A percentile compares a stretch with the other conserved stretches of the same genome.
These are phyloP conservation scores for Caerostris extrusa DNA, from an alignment of 1,140 invertebrate species.

Conservation along the genomic window DNA sequence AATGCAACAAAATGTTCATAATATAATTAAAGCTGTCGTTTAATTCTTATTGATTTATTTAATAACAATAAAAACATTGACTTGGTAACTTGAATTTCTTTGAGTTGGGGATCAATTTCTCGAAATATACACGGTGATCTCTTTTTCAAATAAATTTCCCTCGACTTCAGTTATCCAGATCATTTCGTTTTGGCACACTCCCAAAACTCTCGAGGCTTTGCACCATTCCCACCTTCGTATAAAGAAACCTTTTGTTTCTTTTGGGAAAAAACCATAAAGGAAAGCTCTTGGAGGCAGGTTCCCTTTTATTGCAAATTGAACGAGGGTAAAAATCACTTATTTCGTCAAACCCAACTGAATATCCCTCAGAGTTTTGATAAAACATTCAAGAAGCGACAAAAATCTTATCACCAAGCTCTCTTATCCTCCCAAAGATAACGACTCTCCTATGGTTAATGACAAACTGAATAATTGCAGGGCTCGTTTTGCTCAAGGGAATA, in stretches of 20 bases:
- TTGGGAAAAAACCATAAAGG: conserved; percentile 62
- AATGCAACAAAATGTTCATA: too few species aligned
- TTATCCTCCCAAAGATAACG: conserved; percentile 52
- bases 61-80: too few species aligned
- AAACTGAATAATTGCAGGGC: conserved; percentile 67
- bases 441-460: conserved; percentile 56
- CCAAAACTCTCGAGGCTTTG: conserved; percentile 4
- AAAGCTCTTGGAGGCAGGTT: conserved; percentile 24
- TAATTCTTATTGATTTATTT: too few species aligned
- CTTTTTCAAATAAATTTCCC: not conserved
- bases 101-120: not conserved
- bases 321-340: conserved; percentile 64
- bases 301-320: conserved; percentile 76
- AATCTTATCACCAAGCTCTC: conserved; percentile 62
- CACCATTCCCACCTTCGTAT: not conserved
- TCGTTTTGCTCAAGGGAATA: not conserved
- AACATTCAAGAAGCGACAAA: conserved; percentile 65
- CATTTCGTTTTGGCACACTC: not conserved
- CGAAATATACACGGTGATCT: not conserved
- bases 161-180: not conserved
- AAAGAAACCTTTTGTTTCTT: conserved; percentile 45
- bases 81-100: too few species aligned
- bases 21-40: too few species aligned
- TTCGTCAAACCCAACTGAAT: conserved; percentile 57
- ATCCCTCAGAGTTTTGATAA: conserved; percentile 48